These are phyloP conservation scores for Hippocampus zosterae DNA, from an alignment of 2,113 vertebrate species.

Conservation along the genomic window DNA sequence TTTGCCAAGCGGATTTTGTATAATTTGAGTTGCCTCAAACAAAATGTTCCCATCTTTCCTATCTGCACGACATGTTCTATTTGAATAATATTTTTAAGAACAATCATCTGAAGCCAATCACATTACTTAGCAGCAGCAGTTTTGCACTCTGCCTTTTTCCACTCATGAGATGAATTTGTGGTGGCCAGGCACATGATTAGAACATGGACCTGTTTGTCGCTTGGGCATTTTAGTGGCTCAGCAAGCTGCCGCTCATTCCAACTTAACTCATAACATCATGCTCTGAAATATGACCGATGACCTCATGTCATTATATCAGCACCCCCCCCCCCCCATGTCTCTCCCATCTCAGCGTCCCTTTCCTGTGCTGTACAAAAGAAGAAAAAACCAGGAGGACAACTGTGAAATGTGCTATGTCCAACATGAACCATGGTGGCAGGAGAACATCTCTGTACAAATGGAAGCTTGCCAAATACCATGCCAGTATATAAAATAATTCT, in stretches of 20 bases:
- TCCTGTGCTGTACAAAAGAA: background rate
- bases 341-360: constrained; percentile 2
- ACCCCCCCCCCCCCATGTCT: background rate
- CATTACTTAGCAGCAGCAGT: background rate
- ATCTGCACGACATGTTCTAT: background rate
- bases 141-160: background rate
- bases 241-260: constrained; percentile 6
- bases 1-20: background rate
- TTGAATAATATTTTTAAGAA: background rate
- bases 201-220: constrained; percentile 12
- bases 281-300: constrained; percentile 28
- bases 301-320: constrained; percentile 18
- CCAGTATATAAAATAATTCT: no score
- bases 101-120: background rate
- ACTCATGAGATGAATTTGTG: background rate
- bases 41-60: background rate
- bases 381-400: background rate
- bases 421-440: background rate
- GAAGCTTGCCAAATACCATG: background rate
- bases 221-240: constrained; percentile 18
- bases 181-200: constrained; percentile 3
- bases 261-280: constrained; percentile 15
- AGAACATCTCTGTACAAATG: background rate
- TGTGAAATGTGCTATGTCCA: background rate
- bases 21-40: no score